phyloP scores from a whole-genome alignment of 2,888 invertebrate species.

The Agrypnus murinus region DNA sequence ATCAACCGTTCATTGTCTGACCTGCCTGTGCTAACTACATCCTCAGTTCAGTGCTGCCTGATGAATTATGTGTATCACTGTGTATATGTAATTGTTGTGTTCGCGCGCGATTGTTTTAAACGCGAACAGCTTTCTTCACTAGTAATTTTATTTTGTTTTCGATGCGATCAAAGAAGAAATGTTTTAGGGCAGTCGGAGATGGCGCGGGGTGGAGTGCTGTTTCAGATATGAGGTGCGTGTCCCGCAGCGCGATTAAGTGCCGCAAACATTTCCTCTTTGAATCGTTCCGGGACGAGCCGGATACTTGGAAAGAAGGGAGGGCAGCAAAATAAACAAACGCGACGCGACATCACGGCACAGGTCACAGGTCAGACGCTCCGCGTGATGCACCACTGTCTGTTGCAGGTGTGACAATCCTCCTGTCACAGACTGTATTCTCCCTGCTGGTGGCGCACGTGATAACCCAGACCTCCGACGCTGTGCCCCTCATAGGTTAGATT shows the following conservation, averaged over 20 bases:
- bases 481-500: conserved; percentile 95
- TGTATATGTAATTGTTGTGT: conserved; percentile 71
- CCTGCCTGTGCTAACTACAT: conserved; percentile 72
- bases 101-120: conserved; percentile 65
- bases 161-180: conserved; percentile 71
- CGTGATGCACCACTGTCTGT: conserved; percentile 77
- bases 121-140: conserved; percentile 51
- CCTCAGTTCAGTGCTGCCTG: conserved; percentile 70
- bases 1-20: conserved; percentile 74
- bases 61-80: conserved; percentile 70
- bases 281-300: conserved; percentile 68
- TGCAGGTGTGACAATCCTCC: conserved; percentile 99
- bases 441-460: conserved; percentile 99
- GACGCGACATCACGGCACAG: conserved; percentile 65
- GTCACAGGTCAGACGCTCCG: conserved; percentile 71
- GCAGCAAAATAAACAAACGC: conserved; percentile 56
- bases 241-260: conserved; percentile 56
- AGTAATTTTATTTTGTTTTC: conserved; percentile 51
- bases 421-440: conserved; percentile 99
- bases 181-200: conserved; percentile 67
- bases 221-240: conserved; percentile 57
- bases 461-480: conserved; percentile 99
- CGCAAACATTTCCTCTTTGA: conserved; percentile 72
- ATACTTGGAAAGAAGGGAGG: conserved; percentile 67
- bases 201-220: conserved; percentile 60